A percentile compares a stretch with the other conserved stretches of the same genome.
Conservation (phyloP, 2,113 vertebrate genomes). For the Calyptommatus sinebrachiatus region DNA sequence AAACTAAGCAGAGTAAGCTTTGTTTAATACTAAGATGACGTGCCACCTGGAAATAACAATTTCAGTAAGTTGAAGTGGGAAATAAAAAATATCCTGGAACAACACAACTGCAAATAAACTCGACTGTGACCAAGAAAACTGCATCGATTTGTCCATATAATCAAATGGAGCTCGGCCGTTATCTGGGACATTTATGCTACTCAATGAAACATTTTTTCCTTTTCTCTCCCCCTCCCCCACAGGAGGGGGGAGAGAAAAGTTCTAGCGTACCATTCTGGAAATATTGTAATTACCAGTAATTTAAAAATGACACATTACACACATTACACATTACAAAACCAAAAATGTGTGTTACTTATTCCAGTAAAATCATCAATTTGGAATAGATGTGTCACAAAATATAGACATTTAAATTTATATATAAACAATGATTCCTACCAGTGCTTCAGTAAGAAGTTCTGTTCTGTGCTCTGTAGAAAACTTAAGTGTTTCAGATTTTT, state of each 20-base stretch:
- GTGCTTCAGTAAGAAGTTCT: slow-evolving; percentile 95
- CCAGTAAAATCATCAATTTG: background rate
- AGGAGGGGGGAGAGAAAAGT: too few species aligned
- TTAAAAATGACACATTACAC: background rate
- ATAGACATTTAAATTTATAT: background rate
- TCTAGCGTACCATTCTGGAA: background rate
- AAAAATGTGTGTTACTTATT: background rate
- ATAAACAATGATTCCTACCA: slow-evolving; percentile 76
- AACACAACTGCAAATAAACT: too few species aligned
- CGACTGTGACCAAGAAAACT: too few species aligned
- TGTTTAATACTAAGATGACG: background rate
- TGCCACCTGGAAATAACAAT: too few species aligned
- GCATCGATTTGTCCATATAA: too few species aligned
- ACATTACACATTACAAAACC: background rate
- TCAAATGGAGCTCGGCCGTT: too few species aligned
- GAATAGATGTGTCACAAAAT: background rate
- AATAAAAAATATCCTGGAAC: too few species aligned
- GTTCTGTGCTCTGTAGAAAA: slow-evolving; percentile 98
- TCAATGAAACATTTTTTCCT: too few species aligned
- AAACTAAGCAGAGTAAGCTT: too few species aligned
- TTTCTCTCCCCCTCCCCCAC: background rate
- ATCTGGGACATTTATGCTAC: too few species aligned
- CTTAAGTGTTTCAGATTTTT: slow-evolving; percentile 96
- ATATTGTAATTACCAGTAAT: background rate
- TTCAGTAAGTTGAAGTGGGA: too few species aligned